Conservation (phyloP, 2,797 vertebrate species). For the Poliocrania exsul region DNA sequence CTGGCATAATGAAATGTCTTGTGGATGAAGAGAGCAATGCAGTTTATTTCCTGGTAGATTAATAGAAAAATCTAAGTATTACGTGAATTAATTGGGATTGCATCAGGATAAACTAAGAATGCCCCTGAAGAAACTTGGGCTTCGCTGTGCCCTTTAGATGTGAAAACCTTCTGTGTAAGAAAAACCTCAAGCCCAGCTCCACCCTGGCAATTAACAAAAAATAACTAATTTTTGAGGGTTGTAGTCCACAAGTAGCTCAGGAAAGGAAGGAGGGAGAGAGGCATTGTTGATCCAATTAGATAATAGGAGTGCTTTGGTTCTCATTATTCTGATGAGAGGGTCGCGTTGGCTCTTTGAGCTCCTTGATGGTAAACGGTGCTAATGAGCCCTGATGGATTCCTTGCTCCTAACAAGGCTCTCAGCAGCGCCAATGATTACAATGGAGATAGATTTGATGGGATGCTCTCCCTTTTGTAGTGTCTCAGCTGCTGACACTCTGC, state of each 20-base stretch:
- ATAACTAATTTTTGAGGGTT: slow-evolving; percentile 19
- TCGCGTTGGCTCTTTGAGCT: slow-evolving; percentile 58
- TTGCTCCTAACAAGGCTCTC: slow-evolving; percentile 82
- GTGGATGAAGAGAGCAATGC: not conserved
- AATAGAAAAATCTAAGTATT: not conserved
- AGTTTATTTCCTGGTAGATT: not conserved
- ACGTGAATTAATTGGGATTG: not conserved
- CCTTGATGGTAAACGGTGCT: slow-evolving; percentile 84
- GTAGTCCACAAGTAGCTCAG: not conserved
- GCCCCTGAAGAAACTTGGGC: not conserved
- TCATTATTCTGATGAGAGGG: slow-evolving; percentile 62
- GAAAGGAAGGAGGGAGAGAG: not conserved
- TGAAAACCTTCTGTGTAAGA: not conserved
- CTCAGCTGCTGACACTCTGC: slow-evolving; percentile 86
- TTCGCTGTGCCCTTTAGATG: not conserved
- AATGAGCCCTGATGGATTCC: slow-evolving; percentile 86
- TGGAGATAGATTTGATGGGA: slow-evolving; percentile 86
- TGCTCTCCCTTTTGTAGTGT: slow-evolving; percentile 88
- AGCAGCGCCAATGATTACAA: slow-evolving; percentile 80
- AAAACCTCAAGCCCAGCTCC: not conserved
- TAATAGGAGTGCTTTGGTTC: slow-evolving; percentile 42
- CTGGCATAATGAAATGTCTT: not conserved
- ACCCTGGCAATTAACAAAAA: not conserved
- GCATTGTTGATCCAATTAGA: slow-evolving; percentile 59
- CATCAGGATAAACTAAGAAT: not conserved